Percentiles rank a stretch among this genome's conserved stretches.
Evolutionary conservation across 2,797 vertebrate species (phyloP).

Genomic region (Microhierax caerulescens): DNA sequence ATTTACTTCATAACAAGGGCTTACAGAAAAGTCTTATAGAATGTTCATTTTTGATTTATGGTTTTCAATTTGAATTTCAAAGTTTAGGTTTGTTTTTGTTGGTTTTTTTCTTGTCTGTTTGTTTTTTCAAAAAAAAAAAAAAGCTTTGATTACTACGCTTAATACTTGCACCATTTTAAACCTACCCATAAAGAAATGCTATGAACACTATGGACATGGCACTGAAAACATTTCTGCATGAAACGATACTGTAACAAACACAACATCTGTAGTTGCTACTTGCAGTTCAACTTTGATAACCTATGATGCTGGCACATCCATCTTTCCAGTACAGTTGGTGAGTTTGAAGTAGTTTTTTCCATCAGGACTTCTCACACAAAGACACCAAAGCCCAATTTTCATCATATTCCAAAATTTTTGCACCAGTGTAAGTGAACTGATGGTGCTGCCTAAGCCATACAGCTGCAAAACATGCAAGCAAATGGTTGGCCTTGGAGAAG

Average conservation of each 20-base stretch:
- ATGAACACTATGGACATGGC: background rate
- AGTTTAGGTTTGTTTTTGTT: background rate
- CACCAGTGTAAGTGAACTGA: background rate
- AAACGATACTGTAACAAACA: background rate
- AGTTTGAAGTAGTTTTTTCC: background rate
- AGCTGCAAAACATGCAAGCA: background rate
- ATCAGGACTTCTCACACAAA: background rate
- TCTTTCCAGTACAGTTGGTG: background rate
- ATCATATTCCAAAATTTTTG: background rate
- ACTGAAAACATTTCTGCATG: background rate
- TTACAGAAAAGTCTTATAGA: background rate
- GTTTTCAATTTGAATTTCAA: background rate
- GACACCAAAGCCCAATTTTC: background rate
- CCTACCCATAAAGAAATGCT: background rate
- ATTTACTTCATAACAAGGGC: background rate
- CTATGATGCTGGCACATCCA: background rate
- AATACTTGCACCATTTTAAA: background rate
- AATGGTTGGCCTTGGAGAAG: background rate
- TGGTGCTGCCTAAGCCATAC: background rate
- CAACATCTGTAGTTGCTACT: background rate
- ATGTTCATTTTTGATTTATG: background rate
- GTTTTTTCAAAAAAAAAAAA: background rate
- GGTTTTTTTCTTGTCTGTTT: too few species aligned
- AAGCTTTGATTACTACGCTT: background rate
- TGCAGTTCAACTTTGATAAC: background rate